Base-by-base conservation (phyloP, 2,888 invertebrate genomes). In the Minunthozetes semirufus region DNA sequence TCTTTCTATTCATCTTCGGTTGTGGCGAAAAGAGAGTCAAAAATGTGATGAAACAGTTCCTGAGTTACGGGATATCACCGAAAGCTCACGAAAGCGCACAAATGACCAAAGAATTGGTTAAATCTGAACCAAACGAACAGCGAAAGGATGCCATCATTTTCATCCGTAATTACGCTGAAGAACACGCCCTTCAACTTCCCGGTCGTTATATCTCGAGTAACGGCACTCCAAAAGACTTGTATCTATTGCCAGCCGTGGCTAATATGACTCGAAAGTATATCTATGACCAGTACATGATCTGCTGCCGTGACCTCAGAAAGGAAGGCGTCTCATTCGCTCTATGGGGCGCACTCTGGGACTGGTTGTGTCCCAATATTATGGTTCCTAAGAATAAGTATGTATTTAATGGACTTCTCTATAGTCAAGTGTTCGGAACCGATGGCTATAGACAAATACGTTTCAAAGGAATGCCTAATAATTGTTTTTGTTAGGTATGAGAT, bases 11-110 rank as follows among this genome's bases (percentile, higher is more conserved):
- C 17, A 59, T 72, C 33, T 75, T 75, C 71, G 75, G 75, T 25
- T 75, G 75, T 48, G 75, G 75, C 27, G 72, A 72, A 29, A 75
- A 75, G 19, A 27, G 75, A n/a, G 46, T 61, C n/a, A 71, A 75
- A 29, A 75, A 75, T 50, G 56, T 75, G 27, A 59, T 72, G 33
- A 75, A 75, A 72, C 75, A 75, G 29, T 75, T 75, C 38, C 13
- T 72, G 46, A 61, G n/a, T 27, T 33, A 33, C 9, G 75, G 75
- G 0, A 75, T 75, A 17, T 15, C 27, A 13, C 72, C 75, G 17
- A 72, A 33, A 48, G 42, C 48, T 22, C 75, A 75, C 63, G 59
- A 59, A 72, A 70, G 48, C 27, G 72, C 72, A 56, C 46, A 42
- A 46, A 56, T 29, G 22, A 72, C 56, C 25, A 75, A 75, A 50